Evolutionary conservation across 2,797 vertebrate genomes (phyloP), one percentile per base, ranked within the genome.

Genomic region (Parauchenoglanis punctatus): DNA sequence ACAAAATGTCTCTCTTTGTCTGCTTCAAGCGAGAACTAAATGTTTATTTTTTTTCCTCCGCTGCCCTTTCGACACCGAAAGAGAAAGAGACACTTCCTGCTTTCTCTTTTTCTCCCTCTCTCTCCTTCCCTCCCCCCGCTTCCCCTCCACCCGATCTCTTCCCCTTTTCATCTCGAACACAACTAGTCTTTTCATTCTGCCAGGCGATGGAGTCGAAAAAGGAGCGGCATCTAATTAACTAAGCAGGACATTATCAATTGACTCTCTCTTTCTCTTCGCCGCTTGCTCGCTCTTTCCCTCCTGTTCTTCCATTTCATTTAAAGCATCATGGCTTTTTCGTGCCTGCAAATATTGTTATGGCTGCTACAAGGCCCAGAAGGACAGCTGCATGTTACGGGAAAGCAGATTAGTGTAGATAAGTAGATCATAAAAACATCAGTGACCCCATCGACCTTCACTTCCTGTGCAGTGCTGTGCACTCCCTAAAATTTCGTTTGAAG

Each of bases 11-110:
- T 77, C 73, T 91, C 87, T 92, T 88, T 91, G 88, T 91, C 65
- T 40, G 84, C 65, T 72, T 87, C 58, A 85, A 90, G 76, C 61
- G 3, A 87, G 83, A 84, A 70, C 86, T 86, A 84, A 89, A 90
- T 91, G 91, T 93, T 91, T 90, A 88, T 89, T 89, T 91, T 85
- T 85, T 70, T 90, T 78, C 40, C 86, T 83, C 75, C 58, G 54
- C 56, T 46, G 81, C 68, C 89, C 91, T 85, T 76, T 89, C 88
- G 83, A 90, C 91, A 90, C 84, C 77, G 84, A 90, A 85, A 78
- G 73, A 88, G 80, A 86, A 73, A 88, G 85, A 90, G 86, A 91
- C 89, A 91, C 90, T 91, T 92, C 91, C 90, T 90, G 86, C 86
- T 91, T 88, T 87, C 87, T 83, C 87, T 89, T 63, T 87, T 56